These are phyloP conservation scores for Pipistrellus pygmaeus DNA, from an alignment of 2,797 vertebrate species.

Conservation along the genomic window DNA sequence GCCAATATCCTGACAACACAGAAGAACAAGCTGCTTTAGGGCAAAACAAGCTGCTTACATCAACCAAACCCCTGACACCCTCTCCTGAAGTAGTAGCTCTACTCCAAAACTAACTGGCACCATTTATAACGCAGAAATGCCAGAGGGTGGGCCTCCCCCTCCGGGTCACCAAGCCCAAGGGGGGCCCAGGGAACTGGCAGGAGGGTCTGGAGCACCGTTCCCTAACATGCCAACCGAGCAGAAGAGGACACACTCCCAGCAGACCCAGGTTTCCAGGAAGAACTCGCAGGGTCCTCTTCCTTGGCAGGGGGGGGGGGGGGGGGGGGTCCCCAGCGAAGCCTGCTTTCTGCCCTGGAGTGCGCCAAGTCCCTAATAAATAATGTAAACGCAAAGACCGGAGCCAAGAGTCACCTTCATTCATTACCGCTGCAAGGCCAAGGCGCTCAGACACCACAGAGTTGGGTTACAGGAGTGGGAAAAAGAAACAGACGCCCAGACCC, in stretches of 20 bases:
- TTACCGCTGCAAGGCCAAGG: neutral
- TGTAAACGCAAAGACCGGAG: neutral
- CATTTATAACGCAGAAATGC: constrained; percentile 56
- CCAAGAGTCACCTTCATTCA: constrained; percentile 68
- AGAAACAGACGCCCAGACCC: neutral
- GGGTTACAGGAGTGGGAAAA: neutral
- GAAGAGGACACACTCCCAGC: neutral
- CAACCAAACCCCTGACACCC: neutral
- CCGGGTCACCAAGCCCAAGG: neutral
- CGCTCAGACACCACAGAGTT: constrained; percentile 8
- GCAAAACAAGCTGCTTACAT: constrained; percentile 22
- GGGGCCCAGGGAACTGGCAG: neutral
- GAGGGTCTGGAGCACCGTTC: constrained; percentile 58
- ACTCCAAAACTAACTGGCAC: constrained; percentile 53
- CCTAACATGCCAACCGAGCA: neutral
- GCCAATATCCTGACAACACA: constrained; percentile 7
- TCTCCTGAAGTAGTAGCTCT: neutral
- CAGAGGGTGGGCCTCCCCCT: neutral
- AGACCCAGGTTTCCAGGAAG: neutral
- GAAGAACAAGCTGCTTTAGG: neutral
- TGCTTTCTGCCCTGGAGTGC: neutral
- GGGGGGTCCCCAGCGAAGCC: neutral
- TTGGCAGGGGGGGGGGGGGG: too few relatives aligned
- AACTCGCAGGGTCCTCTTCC: neutral
- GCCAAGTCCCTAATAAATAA: constrained; percentile 48